These are phyloP conservation scores for Balearica regulorum DNA, from an alignment of 2,797 vertebrate species.

Conservation along the genomic window DNA sequence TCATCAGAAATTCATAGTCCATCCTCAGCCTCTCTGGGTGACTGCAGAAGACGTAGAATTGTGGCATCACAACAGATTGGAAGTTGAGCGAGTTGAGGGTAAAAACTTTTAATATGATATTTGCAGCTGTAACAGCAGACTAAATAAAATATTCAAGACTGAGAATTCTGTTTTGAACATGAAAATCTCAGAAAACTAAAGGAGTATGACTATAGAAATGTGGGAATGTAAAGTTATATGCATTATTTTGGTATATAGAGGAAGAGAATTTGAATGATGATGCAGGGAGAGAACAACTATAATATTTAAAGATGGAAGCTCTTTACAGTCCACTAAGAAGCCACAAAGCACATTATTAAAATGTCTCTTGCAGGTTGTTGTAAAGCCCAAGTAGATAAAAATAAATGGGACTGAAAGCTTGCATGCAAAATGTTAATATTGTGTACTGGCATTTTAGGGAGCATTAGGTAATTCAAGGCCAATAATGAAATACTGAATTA, in stretches of 20 bases:
- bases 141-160: neutral
- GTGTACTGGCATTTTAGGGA: neutral
- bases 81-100: slow-evolving; percentile 52
- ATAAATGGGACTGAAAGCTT: neutral
- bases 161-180: neutral
- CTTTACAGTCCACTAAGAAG: neutral
- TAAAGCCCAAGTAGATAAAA: neutral
- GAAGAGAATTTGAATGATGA: neutral
- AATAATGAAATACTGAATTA: neutral
- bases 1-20: slow-evolving; percentile 46
- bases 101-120: slow-evolving; percentile 36
- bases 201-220: neutral
- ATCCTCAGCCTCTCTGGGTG: slow-evolving; percentile 38
- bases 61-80: slow-evolving; percentile 42
- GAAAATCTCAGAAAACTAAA: neutral
- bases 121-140: neutral
- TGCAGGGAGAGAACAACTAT: neutral
- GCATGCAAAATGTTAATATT: neutral
- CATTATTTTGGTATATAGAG: neutral
- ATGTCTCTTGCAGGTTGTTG: neutral
- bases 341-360: neutral
- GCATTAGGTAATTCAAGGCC: neutral
- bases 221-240: neutral
- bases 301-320: neutral
- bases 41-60: slow-evolving; percentile 51